Base-by-base conservation (phyloP, 2,888 invertebrate species). In the Agriopis marginaria region DNA sequence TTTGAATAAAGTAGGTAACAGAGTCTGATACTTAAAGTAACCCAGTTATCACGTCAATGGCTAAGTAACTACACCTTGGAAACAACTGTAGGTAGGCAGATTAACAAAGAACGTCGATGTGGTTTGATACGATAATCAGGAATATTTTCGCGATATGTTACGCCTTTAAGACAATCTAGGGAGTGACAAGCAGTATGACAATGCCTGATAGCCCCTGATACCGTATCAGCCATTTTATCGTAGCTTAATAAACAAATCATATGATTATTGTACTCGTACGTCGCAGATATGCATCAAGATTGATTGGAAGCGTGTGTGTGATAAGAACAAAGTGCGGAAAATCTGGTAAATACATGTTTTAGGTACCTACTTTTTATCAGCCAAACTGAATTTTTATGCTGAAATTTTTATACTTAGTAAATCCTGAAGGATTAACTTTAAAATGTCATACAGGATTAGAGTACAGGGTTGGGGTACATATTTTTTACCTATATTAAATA, bases 191-290 rank as follows among this genome's bases (percentile, higher is more conserved):
- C 14, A 11, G 44, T 17, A 56, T 54, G 69, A 65, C 69, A 65
- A 65, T 65, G 56, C n/a, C 64, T 66, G 65, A 74, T 61, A 74
- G 47, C 54, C 42, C 45, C 51, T 63, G 69, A 73, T 71, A 73
- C 10, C 45, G 40, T 71, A 73, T 71, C 71, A 65, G 47, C 17
- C 14, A 53, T 50, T 70, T 70, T 69, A 71, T 67, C 62, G 32
- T 40, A 58, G 69, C 64, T 69, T 73, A 66, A 66, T 71, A 63
- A 70, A 70, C 70, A 73, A 73, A 73, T 73, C 69, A 61, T 67
- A 73, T 64, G 67, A 69, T 71, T 71, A 62, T 65, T 64, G 58
- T 62, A 62, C 68, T 65, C 62, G 58, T 62, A 62, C 68, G 60
- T 58, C 61, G 53, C 39, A 42, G 72, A 76, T 75, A 63, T 55